phyloP scores from a whole-genome alignment of 1,140 invertebrate genomes.

The Lepeophtheirus salmonis region DNA sequence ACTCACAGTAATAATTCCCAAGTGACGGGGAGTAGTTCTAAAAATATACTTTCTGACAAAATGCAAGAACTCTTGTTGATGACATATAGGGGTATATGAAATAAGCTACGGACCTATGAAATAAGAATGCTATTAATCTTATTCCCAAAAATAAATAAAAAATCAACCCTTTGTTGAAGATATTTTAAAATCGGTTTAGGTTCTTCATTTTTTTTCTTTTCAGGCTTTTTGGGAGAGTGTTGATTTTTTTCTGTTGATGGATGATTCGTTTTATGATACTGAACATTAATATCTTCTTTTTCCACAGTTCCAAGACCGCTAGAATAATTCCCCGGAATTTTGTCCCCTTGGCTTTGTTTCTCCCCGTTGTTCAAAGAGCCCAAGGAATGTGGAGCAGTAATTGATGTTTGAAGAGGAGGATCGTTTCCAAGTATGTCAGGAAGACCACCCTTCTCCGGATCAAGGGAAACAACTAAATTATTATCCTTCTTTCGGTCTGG shows the following conservation, averaged over 20 bases:
- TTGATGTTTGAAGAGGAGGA: not conserved
- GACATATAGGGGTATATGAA: conserved; percentile 69
- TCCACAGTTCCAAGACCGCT: not conserved
- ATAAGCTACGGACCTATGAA: conserved; percentile 51
- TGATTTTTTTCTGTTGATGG: not conserved
- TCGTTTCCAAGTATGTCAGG: not conserved
- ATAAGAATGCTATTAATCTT: not conserved
- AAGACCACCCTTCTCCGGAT: not conserved
- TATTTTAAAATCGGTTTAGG: not conserved
- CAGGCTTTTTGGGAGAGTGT: not conserved
- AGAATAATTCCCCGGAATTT: not conserved
- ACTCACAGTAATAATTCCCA: conserved; percentile 82
- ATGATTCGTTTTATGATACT: not conserved
- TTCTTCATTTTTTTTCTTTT: not conserved
- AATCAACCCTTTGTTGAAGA: not conserved
- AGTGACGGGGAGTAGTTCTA: conserved; percentile 64
- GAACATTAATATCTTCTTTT: not conserved
- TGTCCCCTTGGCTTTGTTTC: not conserved
- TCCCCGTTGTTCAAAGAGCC: not conserved
- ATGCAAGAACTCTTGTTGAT: conserved; percentile 80
- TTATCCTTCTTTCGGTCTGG: not conserved
- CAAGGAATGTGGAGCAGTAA: not conserved
- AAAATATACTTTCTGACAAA: conserved; percentile 64
- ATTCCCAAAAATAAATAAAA: not conserved
- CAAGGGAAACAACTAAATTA: not conserved